phyloP scores from a whole-genome alignment of 2,888 invertebrate species.

The Harmothoe impar region DNA sequence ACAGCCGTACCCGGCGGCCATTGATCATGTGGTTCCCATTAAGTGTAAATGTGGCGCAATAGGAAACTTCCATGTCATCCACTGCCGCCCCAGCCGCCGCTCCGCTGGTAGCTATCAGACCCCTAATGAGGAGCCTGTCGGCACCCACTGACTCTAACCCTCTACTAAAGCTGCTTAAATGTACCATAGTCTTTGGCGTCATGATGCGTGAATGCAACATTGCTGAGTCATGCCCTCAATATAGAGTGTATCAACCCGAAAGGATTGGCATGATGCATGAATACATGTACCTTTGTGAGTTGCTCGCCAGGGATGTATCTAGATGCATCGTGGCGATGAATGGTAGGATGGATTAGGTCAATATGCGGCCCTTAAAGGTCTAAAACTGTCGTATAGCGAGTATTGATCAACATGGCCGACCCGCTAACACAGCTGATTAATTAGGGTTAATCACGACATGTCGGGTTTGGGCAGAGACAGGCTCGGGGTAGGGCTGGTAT shows the following conservation, averaged over 20 bases:
- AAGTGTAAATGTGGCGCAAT: background rate
- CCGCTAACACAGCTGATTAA: background rate
- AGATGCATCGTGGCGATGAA: too few species aligned
- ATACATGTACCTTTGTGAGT: too few species aligned
- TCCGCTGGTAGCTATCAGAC: background rate
- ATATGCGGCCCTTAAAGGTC: too few species aligned
- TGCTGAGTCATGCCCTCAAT: too few species aligned
- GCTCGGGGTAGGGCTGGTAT: background rate
- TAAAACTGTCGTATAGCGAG: background rate
- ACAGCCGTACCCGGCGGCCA: background rate
- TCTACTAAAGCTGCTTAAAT: too few species aligned
- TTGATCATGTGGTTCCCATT: conserved; percentile 2
- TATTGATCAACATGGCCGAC: background rate
- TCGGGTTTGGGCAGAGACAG: background rate
- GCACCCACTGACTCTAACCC: background rate
- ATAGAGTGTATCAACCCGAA: too few species aligned
- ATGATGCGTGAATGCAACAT: too few species aligned
- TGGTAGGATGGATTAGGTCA: too few species aligned
- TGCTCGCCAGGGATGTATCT: too few species aligned
- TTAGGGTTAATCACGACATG: background rate
- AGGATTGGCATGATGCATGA: too few species aligned
- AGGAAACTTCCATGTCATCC: conserved; percentile 9
- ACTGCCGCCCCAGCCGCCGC: background rate
- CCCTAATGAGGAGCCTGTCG: background rate
- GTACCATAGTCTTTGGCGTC: too few species aligned